Base-by-base conservation (phyloP, 64 coral and sea anemone species). In the Orbicella faveolata region DNA sequence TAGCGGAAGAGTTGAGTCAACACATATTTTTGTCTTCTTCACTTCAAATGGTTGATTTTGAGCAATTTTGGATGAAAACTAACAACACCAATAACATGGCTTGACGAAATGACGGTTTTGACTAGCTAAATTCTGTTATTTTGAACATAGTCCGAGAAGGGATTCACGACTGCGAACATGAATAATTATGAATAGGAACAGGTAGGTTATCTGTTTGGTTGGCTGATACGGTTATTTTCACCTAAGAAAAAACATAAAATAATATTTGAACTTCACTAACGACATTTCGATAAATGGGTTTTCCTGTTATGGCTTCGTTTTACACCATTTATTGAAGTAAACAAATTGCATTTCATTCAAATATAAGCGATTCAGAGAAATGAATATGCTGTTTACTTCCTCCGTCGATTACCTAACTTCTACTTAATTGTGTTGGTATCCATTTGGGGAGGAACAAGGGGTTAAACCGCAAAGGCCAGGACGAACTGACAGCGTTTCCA, bases 171-270 rank as follows among this genome's bases (percentile, higher is more conserved):
- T 9, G 52, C 82, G 6, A 53, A 85, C 39, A 85, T 85, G 82
- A 85, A 85, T 85, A 85, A 85, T 85, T 72, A 85, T 85, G 82
- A 85, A 14, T 85, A 17, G 66, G 82, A 72, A 85, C 82, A 85
- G 82, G 82, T 85, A 85, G n/a, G 82, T 73, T 72, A 85, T 66
- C 44, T 85, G 82, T 39, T 85, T 85, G 17, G 23, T 85, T 69
- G 23, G 23, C 61, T 85, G 41, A 67, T 61, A 63, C 39, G 13
- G 63, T 20, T 52, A 23, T 66, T 84, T 68, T 72, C 36, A 52
- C 21, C 14, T 18, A 5, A 9, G 36, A 83, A 17, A 37, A 4
- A 21, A 72, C 57, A 64, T 82, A 15, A 76, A 12, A 41, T 41
- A 76, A 76, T 1, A 19, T 17, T 20, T 15, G 34, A 1, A 34